Percentiles rank a stretch among this genome's conserved stretches.
Conservation (phyloP, 1,140 invertebrate species). For the Drosophila obscura region DNA sequence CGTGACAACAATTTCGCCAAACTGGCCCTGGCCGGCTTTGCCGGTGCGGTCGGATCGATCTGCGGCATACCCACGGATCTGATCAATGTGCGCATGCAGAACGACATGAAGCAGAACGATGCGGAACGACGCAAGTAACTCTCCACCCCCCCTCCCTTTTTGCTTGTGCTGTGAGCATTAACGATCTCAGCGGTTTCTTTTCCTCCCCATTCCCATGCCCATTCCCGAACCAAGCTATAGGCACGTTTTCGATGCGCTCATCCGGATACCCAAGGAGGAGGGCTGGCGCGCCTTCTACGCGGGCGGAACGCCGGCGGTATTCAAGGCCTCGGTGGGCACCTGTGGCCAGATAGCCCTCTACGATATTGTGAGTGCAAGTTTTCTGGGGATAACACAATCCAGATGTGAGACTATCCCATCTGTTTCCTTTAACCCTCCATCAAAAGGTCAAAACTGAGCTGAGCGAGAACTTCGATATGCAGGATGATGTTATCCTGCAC, state of each 20-base stretch:
- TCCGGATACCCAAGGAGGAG: slow-evolving; percentile 92
- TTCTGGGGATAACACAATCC: no score
- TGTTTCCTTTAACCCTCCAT: background rate
- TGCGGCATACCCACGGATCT: slow-evolving; percentile 95
- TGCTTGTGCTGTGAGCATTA: background rate
- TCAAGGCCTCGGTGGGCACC: slow-evolving; percentile 96
- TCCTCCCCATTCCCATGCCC: background rate
- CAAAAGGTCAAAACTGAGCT: slow-evolving; percentile 30
- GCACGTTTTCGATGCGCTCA: slow-evolving; percentile 95
- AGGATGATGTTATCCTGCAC: slow-evolving; percentile 28
- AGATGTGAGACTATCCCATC: no score
- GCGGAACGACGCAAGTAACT: slow-evolving; percentile 33
- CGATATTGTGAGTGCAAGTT: slow-evolving; percentile 87
- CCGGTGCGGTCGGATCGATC: slow-evolving; percentile 89
- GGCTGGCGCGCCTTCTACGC: slow-evolving; percentile 91
- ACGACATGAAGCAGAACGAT: slow-evolving; percentile 95
- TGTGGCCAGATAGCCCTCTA: slow-evolving; percentile 97
- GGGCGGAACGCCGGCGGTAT: slow-evolving; percentile 94
- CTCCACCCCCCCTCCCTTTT: no score
- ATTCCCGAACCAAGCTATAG: slow-evolving; percentile 90
- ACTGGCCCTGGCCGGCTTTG: slow-evolving; percentile 91
- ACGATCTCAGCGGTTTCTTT: background rate
- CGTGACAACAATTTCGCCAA: slow-evolving; percentile 86
- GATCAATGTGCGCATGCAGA: slow-evolving; percentile 99
- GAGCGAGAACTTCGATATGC: slow-evolving; percentile 1